phyloP scores from a whole-genome alignment of 2,797 vertebrate genomes.

The Naso thynnoides region DNA sequence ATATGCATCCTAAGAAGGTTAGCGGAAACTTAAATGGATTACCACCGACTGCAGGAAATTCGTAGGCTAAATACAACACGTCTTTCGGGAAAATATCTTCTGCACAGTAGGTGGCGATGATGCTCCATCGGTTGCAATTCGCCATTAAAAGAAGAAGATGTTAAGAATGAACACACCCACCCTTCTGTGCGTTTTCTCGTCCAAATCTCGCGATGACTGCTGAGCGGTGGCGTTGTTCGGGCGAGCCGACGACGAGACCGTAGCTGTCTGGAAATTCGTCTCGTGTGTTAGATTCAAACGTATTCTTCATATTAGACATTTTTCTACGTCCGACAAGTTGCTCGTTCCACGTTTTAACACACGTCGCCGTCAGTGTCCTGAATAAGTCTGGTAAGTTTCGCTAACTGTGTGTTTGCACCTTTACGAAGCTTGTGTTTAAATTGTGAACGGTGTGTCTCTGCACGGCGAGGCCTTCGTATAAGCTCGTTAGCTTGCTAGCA shows the following conservation, averaged over 20 bases:
- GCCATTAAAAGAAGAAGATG: not conserved
- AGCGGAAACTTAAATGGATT: no score
- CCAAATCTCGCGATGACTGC: slow-evolving; percentile 73
- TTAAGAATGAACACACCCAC: slow-evolving; percentile 30
- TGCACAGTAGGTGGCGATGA: not conserved
- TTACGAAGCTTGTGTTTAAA: slow-evolving; percentile 67
- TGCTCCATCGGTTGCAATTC: no score
- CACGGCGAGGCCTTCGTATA: slow-evolving; percentile 75
- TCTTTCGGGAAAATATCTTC: no score
- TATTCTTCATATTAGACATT: slow-evolving; percentile 53
- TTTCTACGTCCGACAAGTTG: slow-evolving; percentile 34
- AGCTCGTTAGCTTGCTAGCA: slow-evolving; percentile 43
- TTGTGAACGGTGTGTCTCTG: slow-evolving; percentile 64
- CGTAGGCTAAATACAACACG: no score
- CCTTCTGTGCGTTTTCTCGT: not conserved
- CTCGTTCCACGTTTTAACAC: slow-evolving; percentile 35
- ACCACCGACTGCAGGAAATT: no score
- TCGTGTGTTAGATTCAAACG: slow-evolving; percentile 75
- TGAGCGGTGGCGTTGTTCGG: slow-evolving; percentile 82
- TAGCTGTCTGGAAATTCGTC: slow-evolving; percentile 82
- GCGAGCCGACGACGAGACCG: slow-evolving; percentile 81
- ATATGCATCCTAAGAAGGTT: no score
- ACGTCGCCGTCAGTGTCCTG: slow-evolving; percentile 41
- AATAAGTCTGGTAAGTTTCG: slow-evolving; percentile 75
- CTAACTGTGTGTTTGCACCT: slow-evolving; percentile 62